phyloP scores from a whole-genome alignment of 2,797 vertebrate genomes.

The Cryptoblepharus egeriae region DNA sequence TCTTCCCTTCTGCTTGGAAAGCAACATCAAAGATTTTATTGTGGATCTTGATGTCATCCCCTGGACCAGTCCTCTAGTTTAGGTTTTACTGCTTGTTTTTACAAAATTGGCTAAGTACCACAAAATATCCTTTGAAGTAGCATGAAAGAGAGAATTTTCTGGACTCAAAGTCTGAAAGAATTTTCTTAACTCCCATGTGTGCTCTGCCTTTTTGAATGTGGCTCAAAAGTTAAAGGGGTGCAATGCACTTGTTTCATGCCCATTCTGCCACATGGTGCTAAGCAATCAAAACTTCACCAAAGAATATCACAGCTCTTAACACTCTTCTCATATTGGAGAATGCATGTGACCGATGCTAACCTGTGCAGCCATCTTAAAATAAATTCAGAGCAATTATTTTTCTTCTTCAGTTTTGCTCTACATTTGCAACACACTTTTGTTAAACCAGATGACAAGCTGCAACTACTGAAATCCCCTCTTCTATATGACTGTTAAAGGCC shows the following conservation, averaged over 20 bases:
- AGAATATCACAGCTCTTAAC: background rate
- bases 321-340: background rate
- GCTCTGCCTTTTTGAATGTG: slow-evolving; percentile 8
- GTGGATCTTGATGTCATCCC: slow-evolving; percentile 26
- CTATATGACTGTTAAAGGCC: too few relatives aligned
- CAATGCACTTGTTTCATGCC: background rate
- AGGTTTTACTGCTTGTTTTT: slow-evolving; percentile 25
- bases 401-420: background rate
- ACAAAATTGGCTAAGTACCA: slow-evolving; percentile 2
- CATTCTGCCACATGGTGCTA: background rate
- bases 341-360: background rate
- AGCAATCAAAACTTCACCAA: background rate
- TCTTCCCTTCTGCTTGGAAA: slow-evolving; percentile 10
- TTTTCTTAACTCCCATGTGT: slow-evolving; percentile 33
- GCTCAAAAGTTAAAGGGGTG: background rate
- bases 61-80: slow-evolving; percentile 3
- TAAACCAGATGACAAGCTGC: too few relatives aligned
- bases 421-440: background rate
- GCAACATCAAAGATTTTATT: slow-evolving; percentile 24
- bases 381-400: background rate
- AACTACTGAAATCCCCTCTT: too few relatives aligned
- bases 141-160: slow-evolving; percentile 20
- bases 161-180: slow-evolving; percentile 12
- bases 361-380: background rate
- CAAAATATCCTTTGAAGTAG: slow-evolving; percentile 19